phyloP scores from a whole-genome alignment of 2,797 vertebrate species.

The Cirrhinus molitorella region DNA sequence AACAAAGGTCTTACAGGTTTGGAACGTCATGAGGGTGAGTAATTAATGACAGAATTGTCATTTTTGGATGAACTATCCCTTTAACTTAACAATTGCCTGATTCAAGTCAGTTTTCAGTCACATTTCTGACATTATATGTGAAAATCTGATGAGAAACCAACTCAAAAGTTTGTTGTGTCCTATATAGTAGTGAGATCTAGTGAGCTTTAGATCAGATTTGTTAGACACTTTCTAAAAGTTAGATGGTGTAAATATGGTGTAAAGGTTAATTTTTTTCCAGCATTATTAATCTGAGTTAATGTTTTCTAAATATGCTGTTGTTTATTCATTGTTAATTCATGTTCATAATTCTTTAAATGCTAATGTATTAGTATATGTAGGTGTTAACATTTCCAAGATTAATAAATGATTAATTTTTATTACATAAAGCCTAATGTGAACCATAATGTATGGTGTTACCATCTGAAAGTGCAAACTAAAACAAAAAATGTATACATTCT shows the following conservation, averaged over 20 bases:
- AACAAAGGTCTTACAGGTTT: no score
- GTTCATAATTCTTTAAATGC: constrained; percentile 1
- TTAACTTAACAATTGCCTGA: no score
- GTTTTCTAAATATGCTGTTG: not conserved
- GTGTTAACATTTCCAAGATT: not conserved
- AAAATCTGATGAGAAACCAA: not conserved
- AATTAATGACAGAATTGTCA: no score
- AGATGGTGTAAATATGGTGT: no score
- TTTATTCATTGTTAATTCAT: not conserved
- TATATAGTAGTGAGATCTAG: not conserved
- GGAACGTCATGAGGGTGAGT: no score
- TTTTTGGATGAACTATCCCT: no score
- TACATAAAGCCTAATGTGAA: not conserved
- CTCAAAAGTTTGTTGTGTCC: not conserved
- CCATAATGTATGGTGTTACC: not conserved
- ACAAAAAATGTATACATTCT: no score
- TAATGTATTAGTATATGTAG: not conserved
- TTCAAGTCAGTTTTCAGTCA: not conserved
- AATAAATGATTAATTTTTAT: not conserved
- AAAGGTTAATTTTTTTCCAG: no score
- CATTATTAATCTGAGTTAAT: no score
- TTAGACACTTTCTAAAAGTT: not conserved
- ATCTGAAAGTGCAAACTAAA: not conserved
- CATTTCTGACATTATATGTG: not conserved
- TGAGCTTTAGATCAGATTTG: not conserved